Conservation (phyloP, 2,888 invertebrate genomes). For the Drosophila birchii region DNA sequence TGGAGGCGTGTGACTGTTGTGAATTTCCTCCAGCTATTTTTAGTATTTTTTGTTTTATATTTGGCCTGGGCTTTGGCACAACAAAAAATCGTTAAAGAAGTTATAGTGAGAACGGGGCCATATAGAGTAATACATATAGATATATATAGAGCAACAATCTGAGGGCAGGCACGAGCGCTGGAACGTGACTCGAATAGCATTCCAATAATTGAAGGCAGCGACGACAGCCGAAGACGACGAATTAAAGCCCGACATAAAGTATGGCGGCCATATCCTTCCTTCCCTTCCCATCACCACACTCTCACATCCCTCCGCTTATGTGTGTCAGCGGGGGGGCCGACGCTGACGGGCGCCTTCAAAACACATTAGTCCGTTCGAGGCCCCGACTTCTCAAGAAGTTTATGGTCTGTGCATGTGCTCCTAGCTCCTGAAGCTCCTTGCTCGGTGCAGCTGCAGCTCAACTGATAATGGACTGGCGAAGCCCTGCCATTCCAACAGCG, state of each 20-base stretch:
- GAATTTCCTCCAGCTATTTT: constrained; percentile 42
- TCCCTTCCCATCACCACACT: background rate
- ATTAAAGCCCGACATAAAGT: constrained; percentile 68
- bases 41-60: constrained; percentile 44
- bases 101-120: constrained; percentile 24
- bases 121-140: background rate
- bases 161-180: constrained; percentile 52
- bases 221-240: constrained; percentile 62
- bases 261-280: constrained; percentile 35
- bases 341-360: constrained; percentile 32
- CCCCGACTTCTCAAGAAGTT: constrained; percentile 28
- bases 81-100: constrained; percentile 44
- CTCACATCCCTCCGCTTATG: background rate
- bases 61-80: constrained; percentile 24
- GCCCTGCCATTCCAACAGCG: background rate
- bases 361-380: constrained; percentile 58
- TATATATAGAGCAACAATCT: constrained; percentile 21
- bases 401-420: constrained; percentile 58
- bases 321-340: constrained; percentile 13
- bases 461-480: constrained; percentile 57
- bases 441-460: constrained; percentile 55
- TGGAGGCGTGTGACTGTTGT: constrained; percentile 41
- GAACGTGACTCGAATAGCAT: constrained; percentile 74
- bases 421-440: constrained; percentile 26
- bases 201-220: constrained; percentile 68